A percentile compares a stretch with the other conserved stretches of the same genome.
These are phyloP conservation scores for Brotogeris chrysoptera DNA, from an alignment of 2,797 vertebrate genomes.

Conservation along the genomic window DNA sequence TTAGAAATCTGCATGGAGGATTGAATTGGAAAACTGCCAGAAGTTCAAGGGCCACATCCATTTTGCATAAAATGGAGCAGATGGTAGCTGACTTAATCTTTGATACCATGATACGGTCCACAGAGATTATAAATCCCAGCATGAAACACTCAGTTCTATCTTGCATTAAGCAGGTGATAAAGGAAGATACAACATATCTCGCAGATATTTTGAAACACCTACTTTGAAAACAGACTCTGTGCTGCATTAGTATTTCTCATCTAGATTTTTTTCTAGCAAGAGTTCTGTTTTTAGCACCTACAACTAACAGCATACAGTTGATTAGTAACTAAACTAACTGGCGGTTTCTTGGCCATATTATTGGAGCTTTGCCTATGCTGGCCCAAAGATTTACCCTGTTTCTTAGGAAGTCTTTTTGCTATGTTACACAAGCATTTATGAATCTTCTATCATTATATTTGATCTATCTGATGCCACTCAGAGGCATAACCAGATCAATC, in stretches of 20 bases:
- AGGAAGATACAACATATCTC: neutral
- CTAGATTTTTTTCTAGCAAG: neutral
- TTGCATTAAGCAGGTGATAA: conserved; percentile 15
- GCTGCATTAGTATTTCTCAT: neutral
- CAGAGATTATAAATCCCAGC: conserved; percentile 49
- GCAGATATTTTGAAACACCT: neutral
- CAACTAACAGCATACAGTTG: neutral
- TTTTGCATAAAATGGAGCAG: conserved; percentile 65
- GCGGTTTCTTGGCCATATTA: neutral
- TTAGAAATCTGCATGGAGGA: conserved; percentile 11
- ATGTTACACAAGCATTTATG: neutral
- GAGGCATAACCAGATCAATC: neutral
- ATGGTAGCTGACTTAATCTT: conserved; percentile 59
- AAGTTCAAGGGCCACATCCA: conserved; percentile 53
- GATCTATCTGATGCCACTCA: neutral
- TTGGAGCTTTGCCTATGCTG: neutral
- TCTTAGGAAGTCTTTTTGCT: neutral
- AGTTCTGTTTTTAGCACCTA: neutral
- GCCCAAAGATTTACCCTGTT: neutral
- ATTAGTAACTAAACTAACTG: neutral
- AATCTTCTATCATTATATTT: neutral
- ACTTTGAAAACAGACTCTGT: neutral
- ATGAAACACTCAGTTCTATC: neutral
- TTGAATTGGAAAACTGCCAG: conserved; percentile 35
- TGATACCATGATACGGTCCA: neutral